phyloP scores from a whole-genome alignment of 2,888 invertebrate genomes.

The Melangyna quadrimaculata region DNA sequence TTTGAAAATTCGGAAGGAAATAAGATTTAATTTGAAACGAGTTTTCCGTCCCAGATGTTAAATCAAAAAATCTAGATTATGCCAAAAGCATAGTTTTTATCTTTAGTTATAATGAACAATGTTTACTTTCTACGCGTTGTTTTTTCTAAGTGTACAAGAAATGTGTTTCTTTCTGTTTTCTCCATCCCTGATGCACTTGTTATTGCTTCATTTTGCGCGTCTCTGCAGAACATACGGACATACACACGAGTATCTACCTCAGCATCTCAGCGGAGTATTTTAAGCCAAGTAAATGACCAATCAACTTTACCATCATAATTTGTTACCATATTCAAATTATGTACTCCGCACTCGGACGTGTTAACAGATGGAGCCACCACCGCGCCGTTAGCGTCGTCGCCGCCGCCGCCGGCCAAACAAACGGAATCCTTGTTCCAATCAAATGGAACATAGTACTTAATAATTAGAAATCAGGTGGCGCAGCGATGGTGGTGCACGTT shows the following conservation, averaged over 20 bases:
- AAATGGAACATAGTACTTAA: slow-evolving; percentile 63
- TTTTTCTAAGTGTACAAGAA: slow-evolving; percentile 6
- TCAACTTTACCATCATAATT: slow-evolving; percentile 69
- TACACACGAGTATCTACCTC: neutral
- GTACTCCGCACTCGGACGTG: slow-evolving; percentile 64
- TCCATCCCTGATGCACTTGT: slow-evolving; percentile 56
- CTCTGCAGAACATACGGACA: neutral
- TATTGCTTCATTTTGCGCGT: slow-evolving; percentile 68
- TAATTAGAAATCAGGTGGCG: slow-evolving; percentile 71
- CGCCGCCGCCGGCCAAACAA: neutral
- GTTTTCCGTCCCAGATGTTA: too few relatives aligned
- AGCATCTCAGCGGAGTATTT: slow-evolving; percentile 40
- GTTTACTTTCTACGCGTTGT: neutral
- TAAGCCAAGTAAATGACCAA: slow-evolving; percentile 67
- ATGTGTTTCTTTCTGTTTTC: slow-evolving; percentile 13
- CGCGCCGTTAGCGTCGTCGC: neutral
- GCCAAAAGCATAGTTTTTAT: too few relatives aligned
- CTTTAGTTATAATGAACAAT: neutral
- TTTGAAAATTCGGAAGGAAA: too few relatives aligned
- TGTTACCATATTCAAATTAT: slow-evolving; percentile 71
- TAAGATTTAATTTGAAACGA: too few relatives aligned
- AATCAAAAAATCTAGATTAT: too few relatives aligned
- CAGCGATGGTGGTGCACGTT: slow-evolving; percentile 7
- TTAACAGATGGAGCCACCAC: slow-evolving; percentile 64
- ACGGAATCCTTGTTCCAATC: slow-evolving; percentile 68